Evolutionary conservation across 2,113 vertebrate genomes (phyloP).

Genomic region (Plectropomus leopardus): DNA sequence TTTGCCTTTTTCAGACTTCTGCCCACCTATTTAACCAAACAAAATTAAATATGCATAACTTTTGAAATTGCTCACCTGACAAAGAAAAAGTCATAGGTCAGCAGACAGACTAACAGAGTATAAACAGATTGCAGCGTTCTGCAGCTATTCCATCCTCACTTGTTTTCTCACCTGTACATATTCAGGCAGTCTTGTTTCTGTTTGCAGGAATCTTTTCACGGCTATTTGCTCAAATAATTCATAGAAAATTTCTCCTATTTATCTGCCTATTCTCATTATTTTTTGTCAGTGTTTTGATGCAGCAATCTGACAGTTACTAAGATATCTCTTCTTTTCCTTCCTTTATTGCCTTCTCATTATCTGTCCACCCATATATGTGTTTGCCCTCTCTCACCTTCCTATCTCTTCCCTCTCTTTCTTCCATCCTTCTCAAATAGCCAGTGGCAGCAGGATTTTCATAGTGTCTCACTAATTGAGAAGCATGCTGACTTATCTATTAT

Average conservation of each 20-base stretch:
- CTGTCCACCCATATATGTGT: background rate
- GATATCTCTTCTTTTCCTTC: background rate
- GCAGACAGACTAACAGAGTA: background rate
- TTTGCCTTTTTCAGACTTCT: too few species aligned
- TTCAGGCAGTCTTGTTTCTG: constrained; percentile 2
- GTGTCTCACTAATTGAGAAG: constrained; percentile 30
- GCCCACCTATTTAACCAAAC: background rate
- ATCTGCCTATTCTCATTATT: constrained; percentile 17
- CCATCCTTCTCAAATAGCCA: background rate
- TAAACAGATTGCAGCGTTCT: background rate
- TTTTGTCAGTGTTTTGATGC: constrained; percentile 14
- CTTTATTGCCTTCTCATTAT: constrained; percentile 35
- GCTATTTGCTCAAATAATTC: constrained; percentile 25
- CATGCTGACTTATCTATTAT: constrained; percentile 34
- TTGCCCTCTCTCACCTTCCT: constrained; percentile 1
- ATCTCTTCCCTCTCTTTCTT: background rate
- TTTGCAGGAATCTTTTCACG: constrained; percentile 1
- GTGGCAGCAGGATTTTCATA: constrained; percentile 29
- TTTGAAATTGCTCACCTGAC: background rate
- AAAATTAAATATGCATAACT: background rate
- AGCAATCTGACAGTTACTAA: constrained; percentile 2
- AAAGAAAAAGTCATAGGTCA: background rate
- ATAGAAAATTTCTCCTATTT: background rate
- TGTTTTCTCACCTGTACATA: constrained; percentile 10
- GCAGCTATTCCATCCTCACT: background rate